Evolutionary conservation across 2,888 invertebrate species (phyloP), one percentile per base, ranked within the genome.

Genomic region (Penaeus monodon): DNA sequence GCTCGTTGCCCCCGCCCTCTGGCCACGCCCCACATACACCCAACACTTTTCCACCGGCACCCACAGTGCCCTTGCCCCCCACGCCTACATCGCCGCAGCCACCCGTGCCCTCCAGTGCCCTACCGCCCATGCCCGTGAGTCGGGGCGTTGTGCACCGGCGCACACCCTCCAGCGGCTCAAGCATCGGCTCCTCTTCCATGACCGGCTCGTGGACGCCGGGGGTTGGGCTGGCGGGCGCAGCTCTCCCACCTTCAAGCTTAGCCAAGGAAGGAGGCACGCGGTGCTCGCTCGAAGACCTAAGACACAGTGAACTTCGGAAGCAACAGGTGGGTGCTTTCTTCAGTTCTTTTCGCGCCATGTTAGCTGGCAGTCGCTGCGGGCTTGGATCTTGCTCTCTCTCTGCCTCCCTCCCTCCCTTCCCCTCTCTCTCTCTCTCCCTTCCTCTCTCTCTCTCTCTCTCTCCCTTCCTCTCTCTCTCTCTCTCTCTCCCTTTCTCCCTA

Each of bases 261-360:
- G 57, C 65, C 68, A 44, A 81, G 44, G 85, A 74, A 20, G 81
- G 81, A 4, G 38, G 79, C 57, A 74, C 81, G 1, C 81, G 89
- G 12, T 87, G 87, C 74, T 89, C 89, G 10, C 82, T 89, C 6
- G 89, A 89, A 49, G 89, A 89, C 63, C 68, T 89, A 27, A 68
- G 85, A n/a, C 80, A 78, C 74, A 88, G 81, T 66, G 88, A 89
- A 78, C 49, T 89, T 44, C 86, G 81, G 80, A 88, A 86, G 66
- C 83, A 88, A 57, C 85, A 88, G 89, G 89, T 89, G 70, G 78
- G 84, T 24, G 33, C 33, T 38, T 38, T 38, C 33, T 38, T 38
- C 4, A 6, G 1, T 38, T 38, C 4, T 3, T 38, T 38, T 38
- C 33, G 4, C 4, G 33, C 33, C 33, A 38, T 38, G 33, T 6